A percentile compares a stretch with the other conserved stretches of the same genome.
Evolutionary conservation across 2,113 vertebrate species (phyloP).

Genomic region (Prolemur simus): DNA sequence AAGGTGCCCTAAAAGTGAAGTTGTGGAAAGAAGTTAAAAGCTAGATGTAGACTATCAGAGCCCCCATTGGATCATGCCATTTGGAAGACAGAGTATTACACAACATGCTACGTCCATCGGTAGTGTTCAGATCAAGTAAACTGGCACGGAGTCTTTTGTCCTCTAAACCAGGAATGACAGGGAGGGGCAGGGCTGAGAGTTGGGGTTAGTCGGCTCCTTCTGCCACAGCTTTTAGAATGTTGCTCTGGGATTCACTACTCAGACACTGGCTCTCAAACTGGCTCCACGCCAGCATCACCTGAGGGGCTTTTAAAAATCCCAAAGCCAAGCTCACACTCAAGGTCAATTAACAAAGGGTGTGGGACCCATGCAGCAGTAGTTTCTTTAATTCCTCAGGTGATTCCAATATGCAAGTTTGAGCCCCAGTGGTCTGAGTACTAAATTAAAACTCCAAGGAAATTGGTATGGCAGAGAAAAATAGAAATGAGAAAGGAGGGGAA

Average conservation of each 20-base stretch:
- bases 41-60: not conserved
- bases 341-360: not conserved
- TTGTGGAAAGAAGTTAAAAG: not conserved
- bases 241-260: not conserved
- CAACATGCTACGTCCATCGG: fast-evolving
- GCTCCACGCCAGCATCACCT: not conserved
- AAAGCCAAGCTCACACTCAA: not conserved
- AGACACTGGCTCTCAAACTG: not conserved
- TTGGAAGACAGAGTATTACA: not conserved
- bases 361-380: not conserved
- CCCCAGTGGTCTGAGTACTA: not conserved
- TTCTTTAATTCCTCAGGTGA: not conserved
- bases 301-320: not conserved
- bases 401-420: not conserved
- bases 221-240: not conserved
- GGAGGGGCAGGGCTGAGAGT: not conserved
- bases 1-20: not conserved
- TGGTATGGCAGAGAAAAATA: not conserved
- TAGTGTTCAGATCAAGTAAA: not conserved
- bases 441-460: not conserved
- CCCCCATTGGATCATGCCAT: fast-evolving
- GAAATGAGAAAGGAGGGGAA: not conserved
- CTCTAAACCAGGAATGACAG: not conserved
- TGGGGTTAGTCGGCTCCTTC: not conserved
- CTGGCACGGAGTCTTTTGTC: not conserved